These are phyloP conservation scores for Coregonus sp. DNA, from an alignment of 2,797 vertebrate genomes.

Conservation along the genomic window DNA sequence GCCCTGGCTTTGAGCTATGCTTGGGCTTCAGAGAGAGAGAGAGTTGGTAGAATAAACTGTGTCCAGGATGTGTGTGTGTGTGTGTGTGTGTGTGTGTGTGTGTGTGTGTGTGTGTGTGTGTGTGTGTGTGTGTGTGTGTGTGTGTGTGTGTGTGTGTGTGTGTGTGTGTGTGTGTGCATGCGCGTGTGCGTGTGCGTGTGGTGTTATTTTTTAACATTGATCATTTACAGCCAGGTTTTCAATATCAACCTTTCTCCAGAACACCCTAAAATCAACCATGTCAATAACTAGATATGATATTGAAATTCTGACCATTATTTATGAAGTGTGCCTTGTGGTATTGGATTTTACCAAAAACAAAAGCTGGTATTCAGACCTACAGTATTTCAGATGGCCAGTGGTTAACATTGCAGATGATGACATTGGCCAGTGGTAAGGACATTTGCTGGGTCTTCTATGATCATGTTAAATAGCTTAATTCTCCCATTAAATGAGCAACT, in stretches of 20 bases:
- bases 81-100: neutral
- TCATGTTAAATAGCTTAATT: no score
- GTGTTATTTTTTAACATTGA: neutral
- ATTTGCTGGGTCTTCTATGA: no score
- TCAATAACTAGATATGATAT: no score
- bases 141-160: no score
- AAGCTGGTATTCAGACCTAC: no score
- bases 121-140: no score
- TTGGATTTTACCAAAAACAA: neutral
- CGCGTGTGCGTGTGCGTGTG: neutral
- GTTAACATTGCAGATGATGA: no score
- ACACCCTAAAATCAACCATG: no score
- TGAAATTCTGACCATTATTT: no score
- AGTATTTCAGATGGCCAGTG: slow-evolving; percentile 5
- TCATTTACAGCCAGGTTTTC: no score
- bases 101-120: neutral
- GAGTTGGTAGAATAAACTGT: neutral
- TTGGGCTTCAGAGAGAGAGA: neutral
- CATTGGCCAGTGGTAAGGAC: no score
- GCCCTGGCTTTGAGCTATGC: neutral
- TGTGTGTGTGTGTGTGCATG: neutral
- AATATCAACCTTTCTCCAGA: neutral
- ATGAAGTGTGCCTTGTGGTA: slow-evolving; percentile 7
- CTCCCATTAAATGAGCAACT: no score
- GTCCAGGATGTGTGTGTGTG: neutral